Base-by-base conservation (phyloP, 2,113 vertebrate genomes). In the Plecotus auritus region DNA sequence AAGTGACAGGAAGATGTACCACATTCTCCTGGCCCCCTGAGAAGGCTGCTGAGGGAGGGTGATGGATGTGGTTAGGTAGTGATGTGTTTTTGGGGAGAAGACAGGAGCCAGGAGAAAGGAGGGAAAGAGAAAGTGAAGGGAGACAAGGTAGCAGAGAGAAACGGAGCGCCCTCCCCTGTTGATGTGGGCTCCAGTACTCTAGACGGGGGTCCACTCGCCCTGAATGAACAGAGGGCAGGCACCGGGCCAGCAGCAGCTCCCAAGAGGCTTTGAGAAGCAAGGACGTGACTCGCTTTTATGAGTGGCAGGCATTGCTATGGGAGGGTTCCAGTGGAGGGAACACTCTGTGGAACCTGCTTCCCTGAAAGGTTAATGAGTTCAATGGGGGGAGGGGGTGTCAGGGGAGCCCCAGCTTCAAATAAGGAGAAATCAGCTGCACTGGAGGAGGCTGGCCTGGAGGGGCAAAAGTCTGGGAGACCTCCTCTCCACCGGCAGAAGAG, bases 1-100 rank as follows among this genome's bases (percentile, higher is more conserved):
- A 92, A 95, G 42, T 93, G 90, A 94, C 54, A 90, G 54, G 81
- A 93, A 96, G 92, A 95, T 92, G 64, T 85, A 73, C 90, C 86
- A 77, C 1, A 0, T 80, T 90, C 85, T 94, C 90, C 66, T 91
- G 67, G 59, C 17, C 59, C 66, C 81, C 76, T 61, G 77, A 67
- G 84, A 85, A 94, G 17, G 30, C 40, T 42, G 67, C 17, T 93
- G 93, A 96, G 42, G 0, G 0, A 59, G 49, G 64, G 69, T 94
- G 94, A 97, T 81, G 93, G 94, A 97, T 95, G 80, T 74, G 35
- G 74, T 89, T 80, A 76, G 74, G 91, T 2, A 40, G 37, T 72
- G 93, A 59, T 94, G 84, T 77, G 61, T 85, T 95, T 93, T 90
- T 82, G 74, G 77, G 77, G 61, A 93, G 76, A 80, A 92, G 94